Conservation (phyloP, 2,113 vertebrate genomes). For the Poicephalus meyeri region DNA sequence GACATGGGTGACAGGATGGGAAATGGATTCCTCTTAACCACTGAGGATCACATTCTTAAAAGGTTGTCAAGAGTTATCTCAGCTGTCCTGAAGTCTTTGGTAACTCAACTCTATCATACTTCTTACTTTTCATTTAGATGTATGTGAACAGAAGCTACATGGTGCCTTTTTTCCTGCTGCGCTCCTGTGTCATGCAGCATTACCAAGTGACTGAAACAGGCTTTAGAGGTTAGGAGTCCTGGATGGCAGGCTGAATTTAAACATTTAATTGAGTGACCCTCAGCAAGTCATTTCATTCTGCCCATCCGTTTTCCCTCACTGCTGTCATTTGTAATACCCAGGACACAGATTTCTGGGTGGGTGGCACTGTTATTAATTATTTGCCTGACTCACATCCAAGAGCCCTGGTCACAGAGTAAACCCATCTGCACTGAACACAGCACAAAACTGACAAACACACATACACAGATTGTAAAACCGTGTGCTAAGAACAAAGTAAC, state of each 20-base stretch:
- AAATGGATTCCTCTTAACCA: background rate
- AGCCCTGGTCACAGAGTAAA: background rate
- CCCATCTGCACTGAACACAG: background rate
- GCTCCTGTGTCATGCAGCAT: accelerated
- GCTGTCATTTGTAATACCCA: background rate
- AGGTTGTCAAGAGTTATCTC: background rate
- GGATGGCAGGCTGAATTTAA: background rate
- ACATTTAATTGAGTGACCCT: background rate
- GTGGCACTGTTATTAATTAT: constrained; percentile 12
- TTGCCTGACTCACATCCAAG: background rate
- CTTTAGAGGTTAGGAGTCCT: background rate
- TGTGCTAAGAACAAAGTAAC: background rate
- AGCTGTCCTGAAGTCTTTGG: background rate
- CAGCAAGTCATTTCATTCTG: background rate
- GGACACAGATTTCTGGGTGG: background rate
- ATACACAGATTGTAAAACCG: background rate
- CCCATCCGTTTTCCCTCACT: background rate
- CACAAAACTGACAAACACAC: background rate
- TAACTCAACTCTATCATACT: background rate
- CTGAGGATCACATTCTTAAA: accelerated
- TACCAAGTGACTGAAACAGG: background rate
- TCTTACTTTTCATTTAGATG: background rate
- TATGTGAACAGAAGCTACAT: background rate
- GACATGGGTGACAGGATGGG: background rate
- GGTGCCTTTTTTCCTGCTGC: background rate